phyloP scores from a whole-genome alignment of 2,113 vertebrate genomes.

The Sinosuthora webbiana region DNA sequence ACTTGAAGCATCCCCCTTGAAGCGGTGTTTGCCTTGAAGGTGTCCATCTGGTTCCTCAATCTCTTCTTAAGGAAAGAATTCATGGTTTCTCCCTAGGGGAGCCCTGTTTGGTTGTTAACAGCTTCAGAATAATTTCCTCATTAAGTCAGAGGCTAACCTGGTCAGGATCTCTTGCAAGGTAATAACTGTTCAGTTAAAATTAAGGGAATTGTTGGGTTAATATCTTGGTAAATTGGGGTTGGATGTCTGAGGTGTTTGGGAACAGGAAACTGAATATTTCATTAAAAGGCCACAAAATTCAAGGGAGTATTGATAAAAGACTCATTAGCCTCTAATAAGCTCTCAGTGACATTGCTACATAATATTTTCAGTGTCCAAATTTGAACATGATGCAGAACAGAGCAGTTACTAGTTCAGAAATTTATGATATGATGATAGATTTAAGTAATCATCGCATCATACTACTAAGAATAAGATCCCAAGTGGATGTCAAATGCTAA shows the following conservation, averaged over 20 bases:
- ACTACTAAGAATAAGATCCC: not conserved
- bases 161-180: constrained; percentile 36
- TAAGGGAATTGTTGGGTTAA: constrained; percentile 68
- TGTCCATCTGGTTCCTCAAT: constrained; percentile 41
- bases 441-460: not conserved
- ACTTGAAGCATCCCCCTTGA: constrained; percentile 7
- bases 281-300: not conserved
- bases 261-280: not conserved
- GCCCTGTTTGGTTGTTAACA: constrained; percentile 42
- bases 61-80: constrained; percentile 28
- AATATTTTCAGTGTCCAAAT: not conserved
- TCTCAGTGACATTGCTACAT: not conserved
- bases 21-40: constrained; percentile 34
- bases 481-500: not conserved
- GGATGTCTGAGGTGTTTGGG: not conserved
- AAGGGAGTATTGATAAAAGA: not conserved
- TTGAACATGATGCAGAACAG: not conserved
- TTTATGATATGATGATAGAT: not conserved
- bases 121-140: constrained; percentile 64
- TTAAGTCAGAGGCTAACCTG: constrained; percentile 61
- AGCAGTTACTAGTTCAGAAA: not conserved
- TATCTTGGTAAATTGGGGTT: constrained; percentile 40
- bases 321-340: not conserved
- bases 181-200: constrained; percentile 66
- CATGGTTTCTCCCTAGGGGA: constrained; percentile 22